A percentile compares a stretch with the other conserved stretches of the same genome.
Conservation (phyloP, 2,113 vertebrate genomes). For the Triplophysa dalaica region DNA sequence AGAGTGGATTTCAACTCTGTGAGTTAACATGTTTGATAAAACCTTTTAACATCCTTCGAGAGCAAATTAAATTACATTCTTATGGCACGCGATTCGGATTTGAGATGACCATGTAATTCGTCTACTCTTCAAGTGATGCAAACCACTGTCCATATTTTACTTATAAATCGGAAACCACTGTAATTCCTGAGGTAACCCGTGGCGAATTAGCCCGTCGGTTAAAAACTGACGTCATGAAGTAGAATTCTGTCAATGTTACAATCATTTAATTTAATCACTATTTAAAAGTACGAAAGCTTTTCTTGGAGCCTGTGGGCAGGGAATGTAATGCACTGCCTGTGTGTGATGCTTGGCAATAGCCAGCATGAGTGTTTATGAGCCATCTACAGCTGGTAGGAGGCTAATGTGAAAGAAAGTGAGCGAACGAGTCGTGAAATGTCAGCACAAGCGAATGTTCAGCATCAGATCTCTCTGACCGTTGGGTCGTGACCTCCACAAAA, state of each 20-base stretch:
- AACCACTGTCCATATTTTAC: no score
- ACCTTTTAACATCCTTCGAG: no score
- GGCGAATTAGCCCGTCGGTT: no score
- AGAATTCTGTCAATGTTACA: background rate
- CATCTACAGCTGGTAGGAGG: slow-evolving; percentile 48
- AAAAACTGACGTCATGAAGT: background rate
- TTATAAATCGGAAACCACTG: no score
- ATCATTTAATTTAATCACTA: background rate
- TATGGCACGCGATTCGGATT: no score
- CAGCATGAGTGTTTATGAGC: slow-evolving; percentile 45
- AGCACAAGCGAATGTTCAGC: slow-evolving; percentile 52
- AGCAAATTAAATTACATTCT: no score
- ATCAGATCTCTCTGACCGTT: slow-evolving; percentile 57
- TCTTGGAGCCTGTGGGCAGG: slow-evolving; percentile 10
- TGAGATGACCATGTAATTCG: no score
- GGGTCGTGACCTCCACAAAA: slow-evolving; percentile 19
- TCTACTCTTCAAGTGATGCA: no score
- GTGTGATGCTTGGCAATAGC: slow-evolving; percentile 15
- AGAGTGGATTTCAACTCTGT: no score
- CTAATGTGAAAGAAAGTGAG: slow-evolving; percentile 47
- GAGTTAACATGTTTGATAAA: background rate
- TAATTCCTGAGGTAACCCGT: no score
- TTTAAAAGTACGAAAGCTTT: background rate
- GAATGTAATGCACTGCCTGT: slow-evolving; percentile 6
- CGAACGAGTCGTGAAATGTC: slow-evolving; percentile 63